A percentile compares a stretch with the other conserved stretches of the same genome.
These are phyloP conservation scores for Lycaon pictus DNA, from an alignment of 2,113 vertebrate species.

Conservation along the genomic window DNA sequence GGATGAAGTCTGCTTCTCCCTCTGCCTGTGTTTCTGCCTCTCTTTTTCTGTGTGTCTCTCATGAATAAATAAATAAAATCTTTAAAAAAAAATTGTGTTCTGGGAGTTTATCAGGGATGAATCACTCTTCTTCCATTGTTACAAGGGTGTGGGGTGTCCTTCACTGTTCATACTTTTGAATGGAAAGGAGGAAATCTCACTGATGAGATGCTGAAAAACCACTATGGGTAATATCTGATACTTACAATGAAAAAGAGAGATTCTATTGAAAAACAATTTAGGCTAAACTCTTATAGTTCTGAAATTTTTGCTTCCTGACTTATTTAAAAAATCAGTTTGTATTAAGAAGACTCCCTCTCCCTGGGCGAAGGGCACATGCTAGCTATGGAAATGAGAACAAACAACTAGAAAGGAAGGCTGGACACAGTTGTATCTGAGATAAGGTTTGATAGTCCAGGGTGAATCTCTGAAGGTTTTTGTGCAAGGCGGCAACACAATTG, in stretches of 20 bases:
- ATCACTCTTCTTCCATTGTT: not conserved
- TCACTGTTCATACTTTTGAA: not conserved
- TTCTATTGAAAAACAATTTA: not conserved
- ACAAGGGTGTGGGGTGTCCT: not conserved
- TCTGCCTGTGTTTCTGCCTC: too few species aligned
- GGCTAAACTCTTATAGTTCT: not conserved
- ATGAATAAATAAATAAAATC: too few species aligned
- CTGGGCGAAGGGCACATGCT: too few species aligned
- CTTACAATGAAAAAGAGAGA: not conserved
- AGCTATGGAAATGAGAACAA: too few species aligned
- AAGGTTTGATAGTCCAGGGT: not conserved
- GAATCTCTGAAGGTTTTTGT: not conserved
- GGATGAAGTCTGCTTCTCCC: too few species aligned
- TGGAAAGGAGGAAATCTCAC: not conserved
- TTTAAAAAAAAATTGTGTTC: not conserved
- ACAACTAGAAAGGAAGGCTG: not conserved
- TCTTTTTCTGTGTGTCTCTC: too few species aligned
- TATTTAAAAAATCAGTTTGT: not conserved
- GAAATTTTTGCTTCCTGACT: not conserved
- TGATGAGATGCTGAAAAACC: not conserved
- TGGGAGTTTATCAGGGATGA: not conserved
- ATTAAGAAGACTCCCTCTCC: not conserved
- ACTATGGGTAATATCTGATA: not conserved
- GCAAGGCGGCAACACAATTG: not conserved
- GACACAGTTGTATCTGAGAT: not conserved